phyloP scores from a whole-genome alignment of 37 sponge, comb jelly and placozoan genomes.

The Beroe forskalii region DNA sequence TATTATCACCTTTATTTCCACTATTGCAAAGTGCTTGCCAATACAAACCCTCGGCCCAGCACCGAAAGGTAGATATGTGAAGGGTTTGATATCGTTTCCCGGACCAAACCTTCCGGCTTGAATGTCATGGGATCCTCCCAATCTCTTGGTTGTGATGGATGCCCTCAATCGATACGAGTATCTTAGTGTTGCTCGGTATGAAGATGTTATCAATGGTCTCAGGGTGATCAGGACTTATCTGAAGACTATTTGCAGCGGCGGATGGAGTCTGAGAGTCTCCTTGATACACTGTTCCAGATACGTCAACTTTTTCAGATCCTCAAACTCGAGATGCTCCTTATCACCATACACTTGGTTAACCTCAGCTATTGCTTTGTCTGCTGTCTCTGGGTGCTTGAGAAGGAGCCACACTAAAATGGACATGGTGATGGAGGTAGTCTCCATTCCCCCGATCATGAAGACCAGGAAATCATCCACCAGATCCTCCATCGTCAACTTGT shows the following conservation, averaged over 20 bases:
- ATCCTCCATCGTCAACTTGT: constrained; percentile 20
- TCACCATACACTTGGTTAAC: neutral
- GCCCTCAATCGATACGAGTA: neutral
- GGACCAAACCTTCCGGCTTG: constrained; percentile 4
- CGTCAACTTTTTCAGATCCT: neutral
- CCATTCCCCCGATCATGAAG: constrained; percentile 34
- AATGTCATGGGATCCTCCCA: constrained; percentile 25
- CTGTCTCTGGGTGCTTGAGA: neutral
- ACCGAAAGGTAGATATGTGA: constrained; percentile 29
- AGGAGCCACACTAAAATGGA: neutral
- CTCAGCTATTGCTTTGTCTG: neutral
- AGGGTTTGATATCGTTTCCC: neutral
- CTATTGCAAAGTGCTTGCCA: constrained; percentile 43
- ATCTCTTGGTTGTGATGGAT: neutral
- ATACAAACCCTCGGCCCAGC: constrained; percentile 17
- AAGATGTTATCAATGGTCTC: neutral
- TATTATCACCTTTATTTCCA: constrained; percentile 17
- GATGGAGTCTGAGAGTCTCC: constrained; percentile 2
- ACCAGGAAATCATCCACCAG: constrained; percentile 38
- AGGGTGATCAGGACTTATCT: neutral
- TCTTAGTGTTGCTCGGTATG: neutral
- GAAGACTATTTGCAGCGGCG: neutral
- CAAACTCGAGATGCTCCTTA: constrained; percentile 17
- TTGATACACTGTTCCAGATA: constrained; percentile 45
- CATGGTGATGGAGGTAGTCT: constrained; percentile 25